Percentiles rank a stretch among this genome's conserved stretches.
phyloP scores from a whole-genome alignment of 2,797 vertebrate genomes.

The Lepidocolaptes lacrymiger region DNA sequence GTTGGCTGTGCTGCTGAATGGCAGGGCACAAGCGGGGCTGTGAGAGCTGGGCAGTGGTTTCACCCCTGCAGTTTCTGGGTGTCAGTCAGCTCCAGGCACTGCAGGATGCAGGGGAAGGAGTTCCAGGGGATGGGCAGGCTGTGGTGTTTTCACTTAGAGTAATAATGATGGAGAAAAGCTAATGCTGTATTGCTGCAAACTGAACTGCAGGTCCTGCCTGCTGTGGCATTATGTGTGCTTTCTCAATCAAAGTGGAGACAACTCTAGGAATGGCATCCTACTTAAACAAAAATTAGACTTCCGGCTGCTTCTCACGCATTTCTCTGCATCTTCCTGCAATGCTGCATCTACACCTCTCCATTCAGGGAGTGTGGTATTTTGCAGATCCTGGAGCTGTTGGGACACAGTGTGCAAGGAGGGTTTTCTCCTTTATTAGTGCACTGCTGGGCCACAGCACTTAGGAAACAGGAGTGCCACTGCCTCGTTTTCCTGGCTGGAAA shows the following conservation, averaged over 20 bases:
- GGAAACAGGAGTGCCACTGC: neutral
- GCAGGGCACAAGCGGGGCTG: neutral
- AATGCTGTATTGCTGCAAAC: neutral
- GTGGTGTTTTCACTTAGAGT: neutral
- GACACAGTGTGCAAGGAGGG: neutral
- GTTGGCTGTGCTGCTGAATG: accelerated
- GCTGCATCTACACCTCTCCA: accelerated
- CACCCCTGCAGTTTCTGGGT: accelerated
- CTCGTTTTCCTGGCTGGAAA: neutral
- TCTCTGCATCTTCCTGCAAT: neutral
- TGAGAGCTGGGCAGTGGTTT: neutral
- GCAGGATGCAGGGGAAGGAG: neutral
- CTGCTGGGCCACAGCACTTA: neutral
- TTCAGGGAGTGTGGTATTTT: neutral
- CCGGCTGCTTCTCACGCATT: neutral
- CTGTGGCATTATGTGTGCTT: neutral
- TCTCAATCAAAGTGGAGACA: neutral
- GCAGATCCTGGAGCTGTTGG: neutral
- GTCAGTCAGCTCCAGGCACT: neutral
- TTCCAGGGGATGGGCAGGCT: neutral
- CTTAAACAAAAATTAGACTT: neutral
- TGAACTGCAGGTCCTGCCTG: accelerated
- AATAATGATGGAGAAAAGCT: neutral
- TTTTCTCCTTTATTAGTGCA: neutral
- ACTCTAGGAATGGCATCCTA: neutral